These are phyloP conservation scores for Stenotaenia linearis DNA, from an alignment of 2,888 invertebrate genomes.

Conservation along the genomic window DNA sequence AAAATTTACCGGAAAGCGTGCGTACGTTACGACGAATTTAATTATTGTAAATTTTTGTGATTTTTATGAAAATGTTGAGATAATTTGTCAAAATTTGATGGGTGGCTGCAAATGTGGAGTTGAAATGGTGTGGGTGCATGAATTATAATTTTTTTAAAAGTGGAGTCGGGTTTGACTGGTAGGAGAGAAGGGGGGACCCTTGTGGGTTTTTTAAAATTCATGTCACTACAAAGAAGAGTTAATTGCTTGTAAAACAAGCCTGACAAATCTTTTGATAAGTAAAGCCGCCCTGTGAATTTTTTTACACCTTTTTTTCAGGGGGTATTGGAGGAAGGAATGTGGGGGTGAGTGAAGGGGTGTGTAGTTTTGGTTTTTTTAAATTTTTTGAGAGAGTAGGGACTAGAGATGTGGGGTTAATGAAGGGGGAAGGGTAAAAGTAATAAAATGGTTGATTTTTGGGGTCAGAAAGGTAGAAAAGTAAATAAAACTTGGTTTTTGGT, in stretches of 20 bases:
- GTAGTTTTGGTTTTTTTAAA: too few species aligned
- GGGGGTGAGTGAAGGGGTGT: too few species aligned
- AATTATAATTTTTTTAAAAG: slow-evolving; percentile 26
- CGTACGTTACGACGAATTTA: too few species aligned
- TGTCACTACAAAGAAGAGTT: slow-evolving; percentile 26
- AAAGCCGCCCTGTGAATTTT: neutral
- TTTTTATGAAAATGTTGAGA: slow-evolving; percentile 27
- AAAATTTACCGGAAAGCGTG: too few species aligned
- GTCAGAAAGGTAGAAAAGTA: too few species aligned
- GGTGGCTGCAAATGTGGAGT: slow-evolving; percentile 30
- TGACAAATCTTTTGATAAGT: slow-evolving; percentile 20
- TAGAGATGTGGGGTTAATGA: too few species aligned
- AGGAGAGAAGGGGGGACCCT: slow-evolving; percentile 17
- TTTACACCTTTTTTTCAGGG: neutral
- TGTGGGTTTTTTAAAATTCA: slow-evolving; percentile 22
- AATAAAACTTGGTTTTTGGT: too few species aligned
- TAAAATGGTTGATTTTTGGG: too few species aligned
- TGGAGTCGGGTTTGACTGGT: neutral
- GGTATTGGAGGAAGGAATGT: neutral
- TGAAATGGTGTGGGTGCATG: slow-evolving; percentile 28
- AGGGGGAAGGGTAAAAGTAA: too few species aligned
- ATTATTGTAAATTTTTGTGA: too few species aligned
- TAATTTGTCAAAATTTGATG: slow-evolving; percentile 31
- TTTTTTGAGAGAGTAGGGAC: too few species aligned
- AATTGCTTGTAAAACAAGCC: slow-evolving; percentile 23